Percentiles rank a stretch among this genome's conserved stretches.
Conservation (phyloP, 1,140 invertebrate species). For the Potamilus streckersoni region DNA sequence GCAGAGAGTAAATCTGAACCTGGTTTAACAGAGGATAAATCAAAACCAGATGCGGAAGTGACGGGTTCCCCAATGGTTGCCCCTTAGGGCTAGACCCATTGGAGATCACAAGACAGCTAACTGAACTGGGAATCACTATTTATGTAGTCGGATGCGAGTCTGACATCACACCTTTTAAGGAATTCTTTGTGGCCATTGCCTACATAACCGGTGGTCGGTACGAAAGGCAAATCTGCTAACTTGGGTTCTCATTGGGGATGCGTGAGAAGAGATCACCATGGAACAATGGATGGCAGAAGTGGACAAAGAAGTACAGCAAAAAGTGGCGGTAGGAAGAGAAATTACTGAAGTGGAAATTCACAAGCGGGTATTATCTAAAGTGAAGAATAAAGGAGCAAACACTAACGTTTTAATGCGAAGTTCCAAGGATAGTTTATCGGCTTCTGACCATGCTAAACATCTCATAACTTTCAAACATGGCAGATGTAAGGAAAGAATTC, state of each 20-base stretch:
- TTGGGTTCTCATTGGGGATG: constrained; percentile 55
- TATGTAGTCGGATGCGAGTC: constrained; percentile 54
- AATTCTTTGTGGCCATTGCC: constrained; percentile 51
- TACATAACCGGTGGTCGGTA: constrained; percentile 55
- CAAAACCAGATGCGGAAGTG: neutral
- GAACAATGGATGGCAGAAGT: constrained; percentile 57
- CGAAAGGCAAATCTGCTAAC: constrained; percentile 40
- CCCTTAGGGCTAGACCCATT: constrained; percentile 51
- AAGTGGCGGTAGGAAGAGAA: constrained; percentile 28
- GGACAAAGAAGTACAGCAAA: constrained; percentile 43
- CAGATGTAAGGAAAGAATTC: neutral
- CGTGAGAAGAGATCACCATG: constrained; percentile 56
- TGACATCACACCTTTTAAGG: constrained; percentile 42
- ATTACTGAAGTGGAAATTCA: constrained; percentile 35
- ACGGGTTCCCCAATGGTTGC: constrained; percentile 46
- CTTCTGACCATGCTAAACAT: neutral
- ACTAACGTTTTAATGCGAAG: too few relatives aligned
- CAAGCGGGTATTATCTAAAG: too few relatives aligned
- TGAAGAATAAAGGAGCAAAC: too few relatives aligned
- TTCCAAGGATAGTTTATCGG: too few relatives aligned
- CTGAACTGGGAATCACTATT: constrained; percentile 46
- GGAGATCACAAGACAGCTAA: constrained; percentile 33
- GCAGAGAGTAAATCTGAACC: too few relatives aligned
- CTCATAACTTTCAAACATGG: neutral
- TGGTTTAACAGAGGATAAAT: too few relatives aligned